These are phyloP conservation scores for Pterobdella sp. DNA, from an alignment of 2,888 invertebrate species.

Conservation along the genomic window DNA sequence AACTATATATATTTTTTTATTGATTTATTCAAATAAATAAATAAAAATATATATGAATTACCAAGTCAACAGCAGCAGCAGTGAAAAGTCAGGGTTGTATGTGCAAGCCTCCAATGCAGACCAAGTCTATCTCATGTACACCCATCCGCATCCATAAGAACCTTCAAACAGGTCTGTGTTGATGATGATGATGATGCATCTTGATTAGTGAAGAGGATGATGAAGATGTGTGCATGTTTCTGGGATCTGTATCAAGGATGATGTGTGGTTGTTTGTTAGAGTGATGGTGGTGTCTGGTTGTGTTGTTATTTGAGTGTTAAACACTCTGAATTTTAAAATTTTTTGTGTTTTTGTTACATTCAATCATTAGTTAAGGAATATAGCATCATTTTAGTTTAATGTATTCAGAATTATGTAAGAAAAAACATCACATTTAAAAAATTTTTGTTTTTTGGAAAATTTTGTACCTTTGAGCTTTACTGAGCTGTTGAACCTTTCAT, in stretches of 20 bases:
- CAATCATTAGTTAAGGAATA: too few relatives aligned
- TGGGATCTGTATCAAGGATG: too few relatives aligned
- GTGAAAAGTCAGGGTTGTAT: constrained; percentile 30
- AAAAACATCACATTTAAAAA: too few relatives aligned
- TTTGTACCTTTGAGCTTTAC: neutral
- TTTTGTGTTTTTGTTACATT: too few relatives aligned
- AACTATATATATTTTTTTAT: too few relatives aligned
- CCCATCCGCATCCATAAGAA: constrained; percentile 29
- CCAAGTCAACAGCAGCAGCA: neutral
- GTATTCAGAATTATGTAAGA: too few relatives aligned
- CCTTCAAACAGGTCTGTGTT: constrained; percentile 28
- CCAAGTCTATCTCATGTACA: constrained; percentile 31
- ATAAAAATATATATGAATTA: too few relatives aligned
- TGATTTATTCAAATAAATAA: too few relatives aligned
- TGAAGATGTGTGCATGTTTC: neutral
- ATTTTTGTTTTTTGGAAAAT: too few relatives aligned
- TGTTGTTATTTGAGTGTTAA: neutral
- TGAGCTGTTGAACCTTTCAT: neutral
- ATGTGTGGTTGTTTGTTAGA: neutral
- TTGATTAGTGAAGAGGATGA: constrained; percentile 4
- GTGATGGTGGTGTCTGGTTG: neutral
- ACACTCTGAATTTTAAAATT: too few relatives aligned
- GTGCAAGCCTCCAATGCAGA: constrained; percentile 33
- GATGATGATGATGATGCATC: neutral
- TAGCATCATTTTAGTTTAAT: too few relatives aligned